Base-by-base conservation (phyloP, 2,113 vertebrate species). In the Callopanchax toddi region DNA sequence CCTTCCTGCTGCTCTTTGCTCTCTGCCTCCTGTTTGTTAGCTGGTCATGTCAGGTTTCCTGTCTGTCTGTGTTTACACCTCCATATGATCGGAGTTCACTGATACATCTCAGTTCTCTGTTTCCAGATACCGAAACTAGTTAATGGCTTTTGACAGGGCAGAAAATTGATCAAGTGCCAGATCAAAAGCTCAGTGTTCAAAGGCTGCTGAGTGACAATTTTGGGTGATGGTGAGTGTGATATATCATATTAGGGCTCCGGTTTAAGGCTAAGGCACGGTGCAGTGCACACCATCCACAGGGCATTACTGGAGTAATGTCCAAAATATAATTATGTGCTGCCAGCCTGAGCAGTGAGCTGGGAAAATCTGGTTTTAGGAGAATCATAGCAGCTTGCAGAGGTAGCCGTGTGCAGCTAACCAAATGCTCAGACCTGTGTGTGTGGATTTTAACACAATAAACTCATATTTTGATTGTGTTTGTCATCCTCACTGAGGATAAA, bases 131-230 rank as follows among this genome's bases (percentile, higher is more conserved):
- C 50, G 4, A 55, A 52, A 78, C 61, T 22, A 64, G 26, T 61
- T 91, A 88, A 91, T 89, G 74, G 73, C 5, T 76, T 84, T 85
- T 87, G 87, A 87, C 85, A 85, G 60, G 65, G 80, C 68, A 81
- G 78, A 86, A 86, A 85, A 86, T 87, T 73, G 75, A 86, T 87
- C 82, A 85, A 82, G 76, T 78, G 70, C 52, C 78, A 77, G 65
- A 82, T 79, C 67, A 74, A 79, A 79, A 78, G 73, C 83, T 78
- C 42, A 20, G 37, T 55, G 52, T 51, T 18, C 3, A 66, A 49
- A 53, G 56, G 45, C 66, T 56, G 67, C 70, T 61, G 72, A 70
- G 66, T 72, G 76, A 79, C 76, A 83, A 67, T 78, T 79, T 60
- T 43, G 25, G 74, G 53, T 26, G 60, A 70, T 46, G 26, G 66